Evolutionary conservation across 2,888 invertebrate genomes (phyloP).

Genomic region (Lasioglossum morio): DNA sequence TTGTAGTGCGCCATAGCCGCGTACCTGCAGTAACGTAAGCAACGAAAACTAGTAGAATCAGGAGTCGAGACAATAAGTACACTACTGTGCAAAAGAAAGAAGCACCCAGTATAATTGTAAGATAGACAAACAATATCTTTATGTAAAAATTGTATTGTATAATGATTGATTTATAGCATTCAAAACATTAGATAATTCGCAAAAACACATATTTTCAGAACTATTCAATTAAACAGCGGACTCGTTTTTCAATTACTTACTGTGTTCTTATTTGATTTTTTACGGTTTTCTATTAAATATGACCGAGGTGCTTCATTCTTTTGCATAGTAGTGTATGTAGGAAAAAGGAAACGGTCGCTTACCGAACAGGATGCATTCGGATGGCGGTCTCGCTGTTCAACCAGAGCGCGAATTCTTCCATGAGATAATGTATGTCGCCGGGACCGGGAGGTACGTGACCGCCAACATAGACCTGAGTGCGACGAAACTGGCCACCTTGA

Average conservation of each 20-base stretch:
- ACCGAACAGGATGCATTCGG: conserved; percentile 94
- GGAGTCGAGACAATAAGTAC: background rate
- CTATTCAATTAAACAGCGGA: too few species aligned
- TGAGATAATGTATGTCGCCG: conserved; percentile 91
- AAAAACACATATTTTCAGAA: too few species aligned
- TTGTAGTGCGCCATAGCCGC: conserved; percentile 99
- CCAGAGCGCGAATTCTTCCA: conserved; percentile 97
- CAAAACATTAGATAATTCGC: too few species aligned
- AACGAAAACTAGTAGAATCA: background rate
- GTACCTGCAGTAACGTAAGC: conserved; percentile 86
- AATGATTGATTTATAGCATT: too few species aligned
- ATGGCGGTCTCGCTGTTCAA: conserved; percentile 94
- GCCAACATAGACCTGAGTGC: conserved; percentile 97
- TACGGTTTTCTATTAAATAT: too few species aligned
- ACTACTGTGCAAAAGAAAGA: too few species aligned
- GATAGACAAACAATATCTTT: too few species aligned
- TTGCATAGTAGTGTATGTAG: background rate
- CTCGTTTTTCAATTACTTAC: too few species aligned
- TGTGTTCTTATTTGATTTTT: too few species aligned
- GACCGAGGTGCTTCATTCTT: too few species aligned
- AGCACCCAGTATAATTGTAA: too few species aligned
- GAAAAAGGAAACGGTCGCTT: conserved; percentile 35
- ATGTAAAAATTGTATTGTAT: too few species aligned
- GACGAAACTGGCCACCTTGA: conserved; percentile 94
- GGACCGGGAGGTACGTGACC: conserved; percentile 97